These are phyloP conservation scores for Pachypanchax playfairii DNA, from an alignment of 2,113 vertebrate species.

Conservation along the genomic window DNA sequence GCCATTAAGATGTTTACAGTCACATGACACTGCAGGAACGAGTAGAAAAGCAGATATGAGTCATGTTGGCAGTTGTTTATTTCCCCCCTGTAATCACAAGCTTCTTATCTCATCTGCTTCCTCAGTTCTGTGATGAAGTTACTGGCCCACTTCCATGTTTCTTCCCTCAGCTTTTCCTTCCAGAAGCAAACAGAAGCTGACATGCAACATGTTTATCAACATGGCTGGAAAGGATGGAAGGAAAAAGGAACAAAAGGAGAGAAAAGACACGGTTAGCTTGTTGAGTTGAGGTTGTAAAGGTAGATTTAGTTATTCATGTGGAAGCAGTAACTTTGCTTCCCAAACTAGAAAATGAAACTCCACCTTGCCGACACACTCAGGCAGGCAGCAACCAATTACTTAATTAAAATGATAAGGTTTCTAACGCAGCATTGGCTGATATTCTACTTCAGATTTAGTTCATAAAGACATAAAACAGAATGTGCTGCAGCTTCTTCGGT, in stretches of 20 bases:
- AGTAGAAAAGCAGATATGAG: too few relatives aligned
- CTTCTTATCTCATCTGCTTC: slow-evolving; percentile 67
- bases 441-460: slow-evolving; percentile 36
- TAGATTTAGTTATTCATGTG: slow-evolving; percentile 76
- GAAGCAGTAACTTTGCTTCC: slow-evolving; percentile 73
- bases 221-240: not conserved
- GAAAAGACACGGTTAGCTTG: slow-evolving; percentile 19
- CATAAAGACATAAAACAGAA: slow-evolving; percentile 55
- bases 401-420: slow-evolving; percentile 81
- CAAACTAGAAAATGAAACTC: slow-evolving; percentile 77
- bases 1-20: too few relatives aligned
- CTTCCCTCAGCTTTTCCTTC: slow-evolving; percentile 35
- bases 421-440: slow-evolving; percentile 54
- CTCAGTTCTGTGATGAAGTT: slow-evolving; percentile 45
- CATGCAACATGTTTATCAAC: slow-evolving; percentile 33
- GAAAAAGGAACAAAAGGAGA: not conserved
- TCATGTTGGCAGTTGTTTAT: too few relatives aligned
- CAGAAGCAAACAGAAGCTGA: slow-evolving; percentile 15
- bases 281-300: slow-evolving; percentile 66
- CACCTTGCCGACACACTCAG: slow-evolving; percentile 71
- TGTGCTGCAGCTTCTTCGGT: slow-evolving; percentile 51
- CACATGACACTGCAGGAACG: too few relatives aligned
- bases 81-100: slow-evolving; percentile 54
- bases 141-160: slow-evolving; percentile 45
- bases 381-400: slow-evolving; percentile 76